phyloP scores from a whole-genome alignment of 2,113 vertebrate species.

The Formicarius rufipectus region DNA sequence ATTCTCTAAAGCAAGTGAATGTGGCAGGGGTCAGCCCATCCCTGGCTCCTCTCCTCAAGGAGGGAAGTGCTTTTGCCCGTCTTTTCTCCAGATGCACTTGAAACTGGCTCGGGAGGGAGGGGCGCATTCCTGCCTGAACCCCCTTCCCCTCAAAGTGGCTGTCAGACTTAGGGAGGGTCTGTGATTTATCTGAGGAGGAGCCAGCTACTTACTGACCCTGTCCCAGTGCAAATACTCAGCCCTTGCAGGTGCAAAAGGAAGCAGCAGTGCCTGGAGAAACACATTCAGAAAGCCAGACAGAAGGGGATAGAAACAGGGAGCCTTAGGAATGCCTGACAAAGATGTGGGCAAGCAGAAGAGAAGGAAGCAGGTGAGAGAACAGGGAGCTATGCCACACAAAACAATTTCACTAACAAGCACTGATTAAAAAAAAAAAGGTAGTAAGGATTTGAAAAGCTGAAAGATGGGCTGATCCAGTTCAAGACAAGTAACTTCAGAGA shows the following conservation, averaged over 20 bases:
- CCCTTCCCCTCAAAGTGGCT: neutral
- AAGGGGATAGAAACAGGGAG: neutral
- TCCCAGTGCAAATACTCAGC: neutral
- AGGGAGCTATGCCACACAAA: neutral
- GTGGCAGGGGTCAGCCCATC: neutral
- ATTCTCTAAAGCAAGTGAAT: neutral
- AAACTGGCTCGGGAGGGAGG: neutral
- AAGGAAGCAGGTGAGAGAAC: neutral
- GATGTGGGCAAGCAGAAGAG: neutral
- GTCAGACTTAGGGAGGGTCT: neutral
- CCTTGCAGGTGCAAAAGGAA: slow-evolving; percentile 15
- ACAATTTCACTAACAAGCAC: neutral
- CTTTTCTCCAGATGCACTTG: neutral
- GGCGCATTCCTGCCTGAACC: neutral
- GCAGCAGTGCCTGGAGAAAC: neutral
- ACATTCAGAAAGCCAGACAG: neutral
- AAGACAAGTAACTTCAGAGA: neutral
- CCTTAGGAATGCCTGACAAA: neutral
- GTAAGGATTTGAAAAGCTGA: neutral
- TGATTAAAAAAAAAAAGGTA: neutral
- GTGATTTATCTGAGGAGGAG: slow-evolving; percentile 14
- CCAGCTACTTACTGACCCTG: neutral
- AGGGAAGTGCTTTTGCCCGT: neutral
- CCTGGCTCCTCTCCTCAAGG: neutral
- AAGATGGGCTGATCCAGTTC: neutral